These are phyloP conservation scores for Odontomachus brunneus DNA, from an alignment of 1,140 invertebrate genomes.

Conservation along the genomic window DNA sequence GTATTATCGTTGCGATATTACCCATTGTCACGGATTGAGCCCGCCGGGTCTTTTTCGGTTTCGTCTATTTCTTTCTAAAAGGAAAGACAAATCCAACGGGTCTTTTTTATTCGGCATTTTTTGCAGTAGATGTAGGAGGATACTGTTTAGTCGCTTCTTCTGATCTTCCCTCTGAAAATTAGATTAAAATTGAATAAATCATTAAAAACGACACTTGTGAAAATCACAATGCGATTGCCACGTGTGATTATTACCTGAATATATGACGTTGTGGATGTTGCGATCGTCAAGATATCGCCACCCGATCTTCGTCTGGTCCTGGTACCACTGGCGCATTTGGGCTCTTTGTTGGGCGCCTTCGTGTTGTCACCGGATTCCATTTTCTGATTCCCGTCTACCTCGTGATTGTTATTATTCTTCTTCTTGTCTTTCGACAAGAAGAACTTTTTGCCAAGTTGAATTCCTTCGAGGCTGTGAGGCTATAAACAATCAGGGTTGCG, in stretches of 20 bases:
- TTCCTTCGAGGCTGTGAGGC: constrained; percentile 87
- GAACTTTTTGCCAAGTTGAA: constrained; percentile 75
- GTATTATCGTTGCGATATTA: constrained; percentile 75
- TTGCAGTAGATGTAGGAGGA: constrained; percentile 90
- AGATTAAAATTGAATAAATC: neutral
- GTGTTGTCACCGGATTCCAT: constrained; percentile 72
- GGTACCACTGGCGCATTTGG: constrained; percentile 75
- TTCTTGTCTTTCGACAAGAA: constrained; percentile 76
- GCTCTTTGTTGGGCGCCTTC: constrained; percentile 78
- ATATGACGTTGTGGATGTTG: constrained; percentile 71
- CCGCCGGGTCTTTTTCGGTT: constrained; percentile 87
- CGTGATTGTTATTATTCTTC: constrained; percentile 77
- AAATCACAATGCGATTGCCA: constrained; percentile 38
- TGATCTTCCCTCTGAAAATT: constrained; percentile 87
- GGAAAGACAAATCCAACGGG: constrained; percentile 88
- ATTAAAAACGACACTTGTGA: neutral
- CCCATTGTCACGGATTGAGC: constrained; percentile 86
- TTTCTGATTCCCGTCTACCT: constrained; percentile 77
- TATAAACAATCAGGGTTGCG: constrained; percentile 82
- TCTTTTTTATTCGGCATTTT: constrained; percentile 89
- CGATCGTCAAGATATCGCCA: constrained; percentile 75
- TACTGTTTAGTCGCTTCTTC: constrained; percentile 91
- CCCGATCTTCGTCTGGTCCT: constrained; percentile 75
- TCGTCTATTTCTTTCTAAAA: constrained; percentile 87
- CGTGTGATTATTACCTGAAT: constrained; percentile 75